Evolutionary conservation across 2,113 vertebrate genomes (phyloP).

Genomic region (Chamaea fasciata): DNA sequence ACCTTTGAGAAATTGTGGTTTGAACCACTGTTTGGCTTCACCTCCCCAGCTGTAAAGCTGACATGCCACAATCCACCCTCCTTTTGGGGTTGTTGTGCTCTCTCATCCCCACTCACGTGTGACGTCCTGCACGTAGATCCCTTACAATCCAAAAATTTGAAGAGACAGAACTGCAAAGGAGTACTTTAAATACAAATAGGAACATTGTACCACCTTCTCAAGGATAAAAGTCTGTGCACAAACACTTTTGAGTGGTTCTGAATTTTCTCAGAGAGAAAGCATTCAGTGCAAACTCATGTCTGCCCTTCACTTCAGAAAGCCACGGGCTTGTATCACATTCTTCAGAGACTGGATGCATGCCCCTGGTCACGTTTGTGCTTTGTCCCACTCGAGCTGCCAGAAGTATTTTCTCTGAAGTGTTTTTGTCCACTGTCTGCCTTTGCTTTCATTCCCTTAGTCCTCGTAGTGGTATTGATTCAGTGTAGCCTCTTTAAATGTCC

Average conservation of each 20-base stretch:
- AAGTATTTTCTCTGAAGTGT: neutral
- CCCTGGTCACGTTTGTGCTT: neutral
- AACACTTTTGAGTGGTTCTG: neutral
- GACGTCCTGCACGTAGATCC: neutral
- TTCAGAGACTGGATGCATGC: neutral
- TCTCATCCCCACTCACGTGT: neutral
- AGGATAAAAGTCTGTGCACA: neutral
- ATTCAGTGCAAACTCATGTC: neutral
- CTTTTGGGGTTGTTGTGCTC: neutral
- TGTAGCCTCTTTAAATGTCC: neutral
- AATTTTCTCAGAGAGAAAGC: neutral
- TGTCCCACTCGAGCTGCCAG: neutral
- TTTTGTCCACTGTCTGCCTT: slow-evolving; percentile 1
- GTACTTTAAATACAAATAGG: neutral
- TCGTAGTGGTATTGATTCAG: neutral
- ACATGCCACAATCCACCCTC: neutral
- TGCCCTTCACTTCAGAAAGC: slow-evolving; percentile 7
- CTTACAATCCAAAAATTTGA: neutral
- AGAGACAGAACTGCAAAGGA: neutral
- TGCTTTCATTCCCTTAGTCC: neutral
- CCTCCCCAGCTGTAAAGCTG: neutral
- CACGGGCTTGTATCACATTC: accelerated
- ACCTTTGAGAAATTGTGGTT: neutral
- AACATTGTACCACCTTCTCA: neutral
- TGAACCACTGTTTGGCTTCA: neutral